Percentiles rank a stretch among this genome's conserved stretches.
These are phyloP conservation scores for Mizuhopecten yessoensis DNA, from an alignment of 1,140 invertebrate genomes.

Conservation along the genomic window DNA sequence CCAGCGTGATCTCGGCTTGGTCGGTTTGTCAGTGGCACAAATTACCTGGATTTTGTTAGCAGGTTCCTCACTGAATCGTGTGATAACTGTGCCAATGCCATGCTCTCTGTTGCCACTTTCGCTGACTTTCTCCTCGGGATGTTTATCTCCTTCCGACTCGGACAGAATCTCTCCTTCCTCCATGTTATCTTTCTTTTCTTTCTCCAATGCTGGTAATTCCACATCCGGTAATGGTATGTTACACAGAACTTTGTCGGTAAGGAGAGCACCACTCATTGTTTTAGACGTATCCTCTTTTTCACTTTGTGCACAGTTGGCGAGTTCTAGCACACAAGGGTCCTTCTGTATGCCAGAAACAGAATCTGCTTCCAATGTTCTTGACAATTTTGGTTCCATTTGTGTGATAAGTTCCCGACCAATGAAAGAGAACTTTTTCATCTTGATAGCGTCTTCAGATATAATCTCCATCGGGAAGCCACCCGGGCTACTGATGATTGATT, in stretches of 20 bases:
- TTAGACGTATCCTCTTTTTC: not conserved
- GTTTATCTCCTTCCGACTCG: slow-evolving; percentile 14
- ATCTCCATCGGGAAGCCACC: not conserved
- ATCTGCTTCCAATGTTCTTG: not conserved
- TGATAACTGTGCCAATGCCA: slow-evolving; percentile 48
- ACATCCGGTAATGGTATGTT: not conserved
- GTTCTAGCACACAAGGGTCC: not conserved
- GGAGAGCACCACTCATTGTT: not conserved
- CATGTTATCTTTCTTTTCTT: not conserved
- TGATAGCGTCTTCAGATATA: not conserved
- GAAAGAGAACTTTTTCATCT: not conserved
- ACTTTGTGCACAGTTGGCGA: not conserved
- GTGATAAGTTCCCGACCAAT: not conserved
- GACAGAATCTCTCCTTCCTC: slow-evolving; percentile 47
- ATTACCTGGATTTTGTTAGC: not conserved
- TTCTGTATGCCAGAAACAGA: not conserved
- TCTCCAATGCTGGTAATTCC: not conserved
- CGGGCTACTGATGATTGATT: slow-evolving; percentile 5
- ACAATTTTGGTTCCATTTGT: not conserved
- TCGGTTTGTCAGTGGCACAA: slow-evolving; percentile 28
- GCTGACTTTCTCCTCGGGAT: slow-evolving; percentile 1
- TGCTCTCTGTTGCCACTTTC: not conserved
- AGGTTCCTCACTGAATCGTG: not conserved
- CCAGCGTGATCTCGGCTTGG: not conserved
- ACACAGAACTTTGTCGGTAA: not conserved